Conservation (phyloP, 2,113 vertebrate genomes). For the Phycodurus eques region DNA sequence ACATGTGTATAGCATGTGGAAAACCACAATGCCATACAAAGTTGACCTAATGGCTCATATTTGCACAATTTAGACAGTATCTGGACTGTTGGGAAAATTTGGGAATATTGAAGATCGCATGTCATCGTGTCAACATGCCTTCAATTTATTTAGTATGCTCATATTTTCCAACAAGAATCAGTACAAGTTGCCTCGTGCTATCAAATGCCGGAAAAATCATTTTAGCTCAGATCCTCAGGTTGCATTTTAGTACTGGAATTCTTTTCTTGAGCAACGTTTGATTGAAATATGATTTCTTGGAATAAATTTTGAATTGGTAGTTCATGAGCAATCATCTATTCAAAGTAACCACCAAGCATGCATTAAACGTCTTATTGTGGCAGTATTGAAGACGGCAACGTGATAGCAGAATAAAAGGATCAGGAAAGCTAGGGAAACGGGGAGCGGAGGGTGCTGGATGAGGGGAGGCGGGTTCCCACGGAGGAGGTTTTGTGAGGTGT, state of each 20-base stretch:
- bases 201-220: too few species aligned
- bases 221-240: too few species aligned
- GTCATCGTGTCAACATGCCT: too few species aligned
- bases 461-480: constrained; percentile 53
- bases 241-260: too few species aligned
- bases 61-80: too few species aligned
- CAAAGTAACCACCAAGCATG: constrained; percentile 12
- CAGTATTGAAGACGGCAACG: constrained; percentile 44
- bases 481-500: constrained; percentile 55
- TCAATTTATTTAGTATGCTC: too few species aligned
- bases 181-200: too few species aligned
- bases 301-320: not conserved
- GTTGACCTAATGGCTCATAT: too few species aligned
- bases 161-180: too few species aligned
- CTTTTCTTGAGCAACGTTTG: not conserved
- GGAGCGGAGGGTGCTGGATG: constrained; percentile 33
- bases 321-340: not conserved
- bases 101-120: too few species aligned
- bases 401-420: constrained; percentile 43
- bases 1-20: too few species aligned
- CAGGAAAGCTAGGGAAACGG: constrained; percentile 27
- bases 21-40: not conserved
- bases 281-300: not conserved
- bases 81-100: too few species aligned
- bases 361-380: constrained; percentile 40